phyloP scores from a whole-genome alignment of 2,888 invertebrate genomes.

The Acanthosepion esculentum region DNA sequence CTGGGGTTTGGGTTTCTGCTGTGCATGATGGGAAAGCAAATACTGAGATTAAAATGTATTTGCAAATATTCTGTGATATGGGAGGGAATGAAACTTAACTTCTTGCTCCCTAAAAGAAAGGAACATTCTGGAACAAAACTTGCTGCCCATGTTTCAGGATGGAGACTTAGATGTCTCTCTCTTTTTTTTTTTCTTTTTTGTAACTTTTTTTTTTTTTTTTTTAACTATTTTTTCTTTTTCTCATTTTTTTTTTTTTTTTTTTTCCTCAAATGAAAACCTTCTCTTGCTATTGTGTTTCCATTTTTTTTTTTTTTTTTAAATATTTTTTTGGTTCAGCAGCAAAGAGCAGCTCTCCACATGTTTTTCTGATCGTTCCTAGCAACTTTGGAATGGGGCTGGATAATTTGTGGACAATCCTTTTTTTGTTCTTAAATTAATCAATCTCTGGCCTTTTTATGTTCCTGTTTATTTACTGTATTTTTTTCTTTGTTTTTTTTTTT shows the following conservation, averaged over 20 bases:
- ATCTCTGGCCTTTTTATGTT: background rate
- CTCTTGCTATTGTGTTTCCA: background rate
- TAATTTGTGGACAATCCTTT: background rate
- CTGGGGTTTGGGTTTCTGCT: slow-evolving; percentile 18
- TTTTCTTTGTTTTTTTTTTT: background rate
- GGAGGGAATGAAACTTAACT: background rate
- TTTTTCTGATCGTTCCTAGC: background rate
- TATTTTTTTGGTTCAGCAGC: background rate
- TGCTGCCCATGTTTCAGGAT: background rate
- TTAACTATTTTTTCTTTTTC: background rate
- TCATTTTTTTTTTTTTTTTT: background rate
- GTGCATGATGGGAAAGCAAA: slow-evolving; percentile 33
- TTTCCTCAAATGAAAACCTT: background rate
- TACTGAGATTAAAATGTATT: background rate
- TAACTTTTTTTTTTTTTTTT: background rate
- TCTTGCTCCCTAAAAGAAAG: slow-evolving; percentile 33
- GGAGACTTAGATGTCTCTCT: background rate
- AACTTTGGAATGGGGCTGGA: background rate
- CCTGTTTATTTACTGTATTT: too few relatives aligned
- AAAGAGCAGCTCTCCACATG: background rate
- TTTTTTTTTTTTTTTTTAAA: background rate
- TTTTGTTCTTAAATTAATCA: background rate
- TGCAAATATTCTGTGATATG: slow-evolving; percentile 10
- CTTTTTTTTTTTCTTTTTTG: background rate
- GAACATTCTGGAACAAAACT: background rate